These are phyloP conservation scores for Lordiphosa stackelbergi DNA, from an alignment of 1,140 invertebrate species.

Conservation along the genomic window DNA sequence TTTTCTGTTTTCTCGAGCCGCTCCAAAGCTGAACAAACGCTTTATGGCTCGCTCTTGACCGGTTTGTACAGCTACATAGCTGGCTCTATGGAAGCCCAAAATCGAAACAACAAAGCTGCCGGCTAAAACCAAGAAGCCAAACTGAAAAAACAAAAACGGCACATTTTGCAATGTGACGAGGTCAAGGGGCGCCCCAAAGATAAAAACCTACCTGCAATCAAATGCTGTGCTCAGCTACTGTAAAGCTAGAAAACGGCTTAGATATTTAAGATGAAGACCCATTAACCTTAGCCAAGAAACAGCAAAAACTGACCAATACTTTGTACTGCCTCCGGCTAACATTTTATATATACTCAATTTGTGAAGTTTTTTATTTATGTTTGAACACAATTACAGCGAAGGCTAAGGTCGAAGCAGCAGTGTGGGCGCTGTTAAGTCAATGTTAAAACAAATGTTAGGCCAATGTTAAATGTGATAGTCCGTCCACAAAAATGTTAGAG, in stretches of 20 bases:
- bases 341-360: conserved; percentile 50
- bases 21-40: conserved; percentile 35
- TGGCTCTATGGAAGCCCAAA: conserved; percentile 22
- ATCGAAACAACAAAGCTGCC: conserved; percentile 34
- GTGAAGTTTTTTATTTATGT: conserved; percentile 27
- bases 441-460: conserved; percentile 46
- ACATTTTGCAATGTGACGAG: conserved; percentile 64
- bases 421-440: conserved; percentile 64
- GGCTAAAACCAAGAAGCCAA: conserved; percentile 23
- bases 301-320: conserved; percentile 28
- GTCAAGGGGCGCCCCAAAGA: conserved; percentile 45
- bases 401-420: conserved; percentile 51
- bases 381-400: conserved; percentile 40
- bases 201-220: conserved; percentile 26
- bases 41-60: conserved; percentile 65
- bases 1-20: conserved; percentile 26
- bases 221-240: conserved; percentile 37
- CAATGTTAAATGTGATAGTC: conserved; percentile 46
- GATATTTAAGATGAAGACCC: conserved; percentile 40
- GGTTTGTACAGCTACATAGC: conserved; percentile 73
- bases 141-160: conserved; percentile 33
- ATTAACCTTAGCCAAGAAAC: conserved; percentile 43
- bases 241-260: conserved; percentile 23
- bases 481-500: conserved; percentile 19
- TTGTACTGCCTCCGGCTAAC: conserved; percentile 40